phyloP scores from a whole-genome alignment of 2,888 invertebrate species.

The Phorcus lineatus region DNA sequence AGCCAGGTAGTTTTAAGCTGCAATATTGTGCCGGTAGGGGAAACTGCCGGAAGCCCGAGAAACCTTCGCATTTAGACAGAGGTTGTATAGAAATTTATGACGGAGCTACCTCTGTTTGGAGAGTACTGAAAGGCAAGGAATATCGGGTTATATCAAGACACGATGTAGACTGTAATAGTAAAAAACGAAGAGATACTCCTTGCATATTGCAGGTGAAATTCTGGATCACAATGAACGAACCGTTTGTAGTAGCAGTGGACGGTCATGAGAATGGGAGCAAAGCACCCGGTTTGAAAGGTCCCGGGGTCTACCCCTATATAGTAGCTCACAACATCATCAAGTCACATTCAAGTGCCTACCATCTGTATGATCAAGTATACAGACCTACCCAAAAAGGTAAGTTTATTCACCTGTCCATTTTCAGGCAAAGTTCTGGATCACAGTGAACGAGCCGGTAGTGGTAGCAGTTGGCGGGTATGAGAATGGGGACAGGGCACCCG shows the following conservation, averaged over 20 bases:
- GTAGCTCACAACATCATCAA: conserved; percentile 81
- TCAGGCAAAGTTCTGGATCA: conserved; percentile 81
- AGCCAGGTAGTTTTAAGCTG: too few relatives aligned
- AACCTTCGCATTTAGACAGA: too few relatives aligned
- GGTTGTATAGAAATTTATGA: too few relatives aligned
- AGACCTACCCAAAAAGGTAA: conserved; percentile 38
- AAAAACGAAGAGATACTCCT: too few relatives aligned
- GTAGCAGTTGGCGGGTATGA: conserved; percentile 55
- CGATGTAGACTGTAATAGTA: too few relatives aligned
- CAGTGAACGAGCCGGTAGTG: conserved; percentile 84
- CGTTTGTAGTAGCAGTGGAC: conserved; percentile 72
- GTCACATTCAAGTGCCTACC: conserved; percentile 81
- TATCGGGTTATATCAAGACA: too few relatives aligned
- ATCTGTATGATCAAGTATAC: conserved; percentile 71
- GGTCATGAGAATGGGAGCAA: conserved; percentile 56
- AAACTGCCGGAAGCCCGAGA: too few relatives aligned
- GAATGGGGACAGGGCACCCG: conserved; percentile 49
- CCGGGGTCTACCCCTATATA: conserved; percentile 77
- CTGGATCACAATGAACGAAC: conserved; percentile 89
- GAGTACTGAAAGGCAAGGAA: too few relatives aligned
- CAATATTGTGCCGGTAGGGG: too few relatives aligned
- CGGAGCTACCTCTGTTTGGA: too few relatives aligned
- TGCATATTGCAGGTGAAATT: conserved; percentile 71
- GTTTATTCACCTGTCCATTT: too few relatives aligned
- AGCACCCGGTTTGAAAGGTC: conserved; percentile 45